A percentile compares a stretch with the other conserved stretches of the same genome.
Conservation (phyloP, 2,797 vertebrate species). For the Sebastes nivosus region DNA sequence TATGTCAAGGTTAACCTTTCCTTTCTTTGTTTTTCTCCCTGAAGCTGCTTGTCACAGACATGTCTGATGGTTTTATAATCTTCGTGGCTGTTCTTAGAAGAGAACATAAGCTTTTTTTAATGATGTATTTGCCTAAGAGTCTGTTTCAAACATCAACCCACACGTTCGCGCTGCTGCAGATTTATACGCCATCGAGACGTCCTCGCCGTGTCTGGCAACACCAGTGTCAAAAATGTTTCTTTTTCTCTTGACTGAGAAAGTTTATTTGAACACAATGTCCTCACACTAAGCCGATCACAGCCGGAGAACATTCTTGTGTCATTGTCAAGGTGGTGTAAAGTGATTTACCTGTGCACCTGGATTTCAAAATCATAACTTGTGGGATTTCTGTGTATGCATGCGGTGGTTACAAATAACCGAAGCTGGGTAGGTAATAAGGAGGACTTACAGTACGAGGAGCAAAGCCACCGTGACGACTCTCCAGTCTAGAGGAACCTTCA, state of each 20-base stretch:
- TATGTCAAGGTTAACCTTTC: background rate
- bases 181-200: background rate
- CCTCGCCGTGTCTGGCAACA: background rate
- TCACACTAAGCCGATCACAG: conserved; percentile 11
- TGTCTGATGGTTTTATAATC: background rate
- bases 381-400: conserved; percentile 24
- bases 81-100: too few relatives aligned
- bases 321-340: background rate
- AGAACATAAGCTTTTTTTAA: too few relatives aligned
- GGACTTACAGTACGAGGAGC: conserved; percentile 54
- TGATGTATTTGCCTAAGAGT: background rate
- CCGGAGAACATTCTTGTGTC: background rate
- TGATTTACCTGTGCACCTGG: conserved; percentile 29
- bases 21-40: background rate
- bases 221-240: background rate
- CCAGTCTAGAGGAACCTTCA: conserved; percentile 59
- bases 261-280: conserved; percentile 6
- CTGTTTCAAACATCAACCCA: conserved; percentile 12
- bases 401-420: conserved; percentile 40
- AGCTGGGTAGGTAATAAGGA: conserved; percentile 37
- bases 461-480: conserved; percentile 66
- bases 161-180: background rate
- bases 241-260: conserved; percentile 6
- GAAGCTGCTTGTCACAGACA: background rate
- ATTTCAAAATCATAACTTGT: conserved; percentile 26